Evolutionary conservation across 2,888 invertebrate species (phyloP), one percentile per base, ranked within the genome.

Genomic region (Nemotelus nigrinus): DNA sequence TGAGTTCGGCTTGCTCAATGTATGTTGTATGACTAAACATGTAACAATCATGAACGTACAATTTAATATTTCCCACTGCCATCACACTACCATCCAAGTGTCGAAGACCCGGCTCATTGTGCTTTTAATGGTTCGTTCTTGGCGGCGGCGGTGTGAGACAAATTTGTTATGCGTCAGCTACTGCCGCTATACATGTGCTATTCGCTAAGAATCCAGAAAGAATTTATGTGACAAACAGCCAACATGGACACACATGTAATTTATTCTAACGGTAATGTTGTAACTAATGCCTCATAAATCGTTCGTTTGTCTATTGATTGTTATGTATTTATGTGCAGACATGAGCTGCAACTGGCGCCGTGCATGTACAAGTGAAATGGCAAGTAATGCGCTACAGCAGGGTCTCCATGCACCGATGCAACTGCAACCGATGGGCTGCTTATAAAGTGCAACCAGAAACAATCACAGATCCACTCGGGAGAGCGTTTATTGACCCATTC

Each of bases 201-300:
- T n/a, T 3, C 53, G 7, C 7, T 7, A 55, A 43, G 70, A 70
- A 53, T 70, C 70, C n/a, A 70, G 70, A 55, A 70, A 70, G 70
- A 70, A 70, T 53, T 70, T 39, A 70, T 70, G 74, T 74, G 74
- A 63, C 63, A 60, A 60, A 74, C 74, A 50, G 63, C 63, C 48
- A 60, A 74, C 60, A 74, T 63, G 63, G 74, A 74, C 65, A 53
- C 57, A 67, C 45, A 43, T 68, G 67, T 76, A 76, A 76, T 76
- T 76, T 76, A 76, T 76, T 76, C 76, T 76, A 76, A 76, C 76
- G 67, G 76, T 76, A 76, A 76, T 67, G 76, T 58, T 55, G 76
- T 58, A 76, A 68, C 67, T 63, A 57, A 76, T 76, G 76, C 58
- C 65, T 76, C 65, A 68, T 76, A 65, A 76, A 76, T 65, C 53